Conservation (phyloP, 2,797 vertebrate species). For the Ciconia nigra region DNA sequence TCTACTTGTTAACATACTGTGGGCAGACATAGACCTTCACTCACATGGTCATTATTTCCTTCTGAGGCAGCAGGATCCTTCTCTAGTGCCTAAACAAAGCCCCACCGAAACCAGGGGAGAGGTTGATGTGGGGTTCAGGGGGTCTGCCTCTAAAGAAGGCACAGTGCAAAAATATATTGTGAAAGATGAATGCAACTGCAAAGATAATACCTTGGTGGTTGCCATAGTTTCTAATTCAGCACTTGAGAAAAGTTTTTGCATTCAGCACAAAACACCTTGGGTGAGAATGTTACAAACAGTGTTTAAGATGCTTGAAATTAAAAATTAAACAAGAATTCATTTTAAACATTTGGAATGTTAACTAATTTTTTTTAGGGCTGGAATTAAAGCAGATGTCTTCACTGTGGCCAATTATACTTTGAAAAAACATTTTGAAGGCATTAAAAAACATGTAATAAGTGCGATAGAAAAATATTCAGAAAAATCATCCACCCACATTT, state of each 20-base stretch:
- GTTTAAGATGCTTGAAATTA: background rate
- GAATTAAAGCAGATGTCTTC: background rate
- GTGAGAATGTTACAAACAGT: background rate
- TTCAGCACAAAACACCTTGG: background rate
- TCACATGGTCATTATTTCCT: background rate
- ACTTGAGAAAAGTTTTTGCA: conserved; percentile 7
- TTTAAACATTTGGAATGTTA: background rate
- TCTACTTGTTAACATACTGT: background rate
- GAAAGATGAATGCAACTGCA: background rate
- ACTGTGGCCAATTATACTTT: background rate
- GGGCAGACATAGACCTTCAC: background rate
- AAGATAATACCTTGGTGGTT: conserved; percentile 26
- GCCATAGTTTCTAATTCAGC: conserved; percentile 37
- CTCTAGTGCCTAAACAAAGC: background rate
- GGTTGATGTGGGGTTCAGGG: background rate
- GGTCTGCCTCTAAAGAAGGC: background rate
- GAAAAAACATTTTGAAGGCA: background rate
- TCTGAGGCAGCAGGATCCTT: background rate
- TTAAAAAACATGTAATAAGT: background rate
- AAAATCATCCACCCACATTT: background rate
- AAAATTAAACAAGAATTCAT: background rate
- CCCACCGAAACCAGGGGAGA: background rate
- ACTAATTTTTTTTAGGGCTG: background rate
- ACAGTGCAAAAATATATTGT: background rate
- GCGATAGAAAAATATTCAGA: background rate